phyloP scores from a whole-genome alignment of 1,140 invertebrate genomes.

The Microplitis demolitor region DNA sequence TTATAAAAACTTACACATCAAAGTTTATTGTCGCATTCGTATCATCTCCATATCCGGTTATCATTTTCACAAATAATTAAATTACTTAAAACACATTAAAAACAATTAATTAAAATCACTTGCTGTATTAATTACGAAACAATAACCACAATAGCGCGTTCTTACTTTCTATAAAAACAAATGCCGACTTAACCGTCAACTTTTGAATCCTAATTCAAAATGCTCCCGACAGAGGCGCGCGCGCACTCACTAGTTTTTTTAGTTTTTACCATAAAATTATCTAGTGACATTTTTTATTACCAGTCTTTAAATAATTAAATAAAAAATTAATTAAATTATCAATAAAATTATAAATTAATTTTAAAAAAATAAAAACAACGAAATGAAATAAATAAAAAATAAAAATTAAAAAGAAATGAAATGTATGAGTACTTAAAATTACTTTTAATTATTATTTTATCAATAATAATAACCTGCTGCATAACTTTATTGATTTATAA shows the following conservation, averaged over 20 bases:
- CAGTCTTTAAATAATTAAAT: too few species aligned
- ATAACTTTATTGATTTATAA: conserved; percentile 33
- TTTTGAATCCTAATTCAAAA: conserved; percentile 41
- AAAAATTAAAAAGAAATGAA: not conserved
- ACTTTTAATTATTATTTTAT: conserved; percentile 32
- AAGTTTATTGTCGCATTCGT: conserved; percentile 43
- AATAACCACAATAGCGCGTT: conserved; percentile 13
- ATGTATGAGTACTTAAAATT: conserved; percentile 26
- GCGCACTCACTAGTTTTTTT: not conserved
- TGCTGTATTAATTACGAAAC: not conserved
- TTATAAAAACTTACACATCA: conserved; percentile 44
- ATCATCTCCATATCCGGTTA: conserved; percentile 41
- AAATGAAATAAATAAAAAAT: not conserved
- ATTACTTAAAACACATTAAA: too few species aligned
- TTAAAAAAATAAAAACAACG: not conserved
- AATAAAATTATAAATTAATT: not conserved
- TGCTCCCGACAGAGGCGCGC: conserved; percentile 23
- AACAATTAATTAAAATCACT: too few species aligned
- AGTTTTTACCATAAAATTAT: not conserved
- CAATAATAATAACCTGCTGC: conserved; percentile 30
- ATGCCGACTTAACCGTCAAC: conserved; percentile 36
- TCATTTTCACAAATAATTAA: conserved; percentile 7
- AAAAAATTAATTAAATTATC: too few species aligned
- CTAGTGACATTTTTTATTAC: too few species aligned
- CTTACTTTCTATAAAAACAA: too few species aligned